Evolutionary conservation across 2,888 invertebrate genomes (phyloP).

Genomic region (Diaperis boleti): DNA sequence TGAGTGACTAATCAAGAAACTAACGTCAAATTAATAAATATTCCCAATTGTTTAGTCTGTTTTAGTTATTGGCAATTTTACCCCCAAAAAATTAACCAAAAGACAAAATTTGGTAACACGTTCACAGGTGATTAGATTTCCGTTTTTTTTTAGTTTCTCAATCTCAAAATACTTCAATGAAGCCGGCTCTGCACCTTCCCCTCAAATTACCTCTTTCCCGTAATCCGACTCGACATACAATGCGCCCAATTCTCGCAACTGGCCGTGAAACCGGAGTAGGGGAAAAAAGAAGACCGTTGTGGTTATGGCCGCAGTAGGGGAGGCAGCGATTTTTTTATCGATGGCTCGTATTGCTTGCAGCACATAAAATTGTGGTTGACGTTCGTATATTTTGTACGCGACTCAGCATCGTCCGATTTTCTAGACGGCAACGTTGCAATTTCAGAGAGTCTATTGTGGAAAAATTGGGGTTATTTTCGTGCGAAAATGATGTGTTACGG

Average conservation of each 20-base stretch:
- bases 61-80: too few relatives aligned
- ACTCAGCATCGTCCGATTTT: constrained; percentile 22
- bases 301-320: constrained; percentile 20
- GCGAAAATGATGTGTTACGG: neutral
- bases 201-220: constrained; percentile 19
- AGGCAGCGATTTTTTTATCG: constrained; percentile 1
- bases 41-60: too few relatives aligned
- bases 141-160: too few relatives aligned
- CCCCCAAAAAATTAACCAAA: too few relatives aligned
- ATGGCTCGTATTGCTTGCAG: constrained; percentile 4
- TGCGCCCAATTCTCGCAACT: constrained; percentile 20
- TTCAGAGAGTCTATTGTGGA: neutral
- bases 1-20: too few relatives aligned
- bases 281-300: constrained; percentile 11
- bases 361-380: constrained; percentile 10
- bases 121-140: too few relatives aligned
- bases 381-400: neutral
- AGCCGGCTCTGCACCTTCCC: neutral
- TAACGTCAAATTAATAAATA: too few relatives aligned
- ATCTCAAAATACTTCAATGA: too few relatives aligned
- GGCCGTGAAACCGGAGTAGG: constrained; percentile 6
- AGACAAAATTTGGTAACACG: too few relatives aligned
- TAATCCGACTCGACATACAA: constrained; percentile 23
- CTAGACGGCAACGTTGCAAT: constrained; percentile 10
- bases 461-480: constrained; percentile 6